Evolutionary conservation across 2,888 invertebrate species (phyloP).

Genomic region (Automeris io): DNA sequence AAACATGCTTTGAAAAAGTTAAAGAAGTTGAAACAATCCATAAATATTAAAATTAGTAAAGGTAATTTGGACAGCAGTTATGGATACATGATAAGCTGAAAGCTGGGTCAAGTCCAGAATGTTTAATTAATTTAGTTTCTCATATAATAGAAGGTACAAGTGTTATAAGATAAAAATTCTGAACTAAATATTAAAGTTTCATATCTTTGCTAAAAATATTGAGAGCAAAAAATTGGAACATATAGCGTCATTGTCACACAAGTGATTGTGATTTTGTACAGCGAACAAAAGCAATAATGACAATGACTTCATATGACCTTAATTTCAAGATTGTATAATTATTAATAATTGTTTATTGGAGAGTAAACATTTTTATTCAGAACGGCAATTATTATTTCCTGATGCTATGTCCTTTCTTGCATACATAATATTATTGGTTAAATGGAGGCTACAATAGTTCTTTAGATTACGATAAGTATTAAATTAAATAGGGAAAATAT

Average conservation of each 20-base stretch:
- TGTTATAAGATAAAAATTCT: constrained; percentile 18
- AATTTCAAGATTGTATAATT: too few species aligned
- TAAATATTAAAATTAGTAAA: constrained; percentile 38
- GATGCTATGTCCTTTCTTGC: too few species aligned
- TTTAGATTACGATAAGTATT: too few species aligned
- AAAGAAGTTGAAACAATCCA: constrained; percentile 58
- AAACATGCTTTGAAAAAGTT: constrained; percentile 17
- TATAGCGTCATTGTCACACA: background rate
- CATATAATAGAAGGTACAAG: constrained; percentile 2
- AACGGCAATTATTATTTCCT: too few species aligned
- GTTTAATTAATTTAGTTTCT: constrained; percentile 19
- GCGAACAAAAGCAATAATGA: background rate
- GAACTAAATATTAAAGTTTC: constrained; percentile 11
- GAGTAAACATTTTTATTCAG: too few species aligned
- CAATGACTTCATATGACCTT: background rate
- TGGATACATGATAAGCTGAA: constrained; percentile 46
- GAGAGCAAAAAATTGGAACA: background rate
- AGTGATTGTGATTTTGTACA: background rate
- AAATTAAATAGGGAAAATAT: too few species aligned
- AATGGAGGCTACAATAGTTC: too few species aligned
- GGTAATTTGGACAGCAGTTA: constrained; percentile 40
- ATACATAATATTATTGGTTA: too few species aligned
- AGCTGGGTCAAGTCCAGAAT: constrained; percentile 24
- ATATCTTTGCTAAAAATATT: constrained; percentile 1
- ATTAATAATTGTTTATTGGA: too few species aligned